phyloP scores from a whole-genome alignment of 2,113 vertebrate species.

The Thalassoma bifasciatum region DNA sequence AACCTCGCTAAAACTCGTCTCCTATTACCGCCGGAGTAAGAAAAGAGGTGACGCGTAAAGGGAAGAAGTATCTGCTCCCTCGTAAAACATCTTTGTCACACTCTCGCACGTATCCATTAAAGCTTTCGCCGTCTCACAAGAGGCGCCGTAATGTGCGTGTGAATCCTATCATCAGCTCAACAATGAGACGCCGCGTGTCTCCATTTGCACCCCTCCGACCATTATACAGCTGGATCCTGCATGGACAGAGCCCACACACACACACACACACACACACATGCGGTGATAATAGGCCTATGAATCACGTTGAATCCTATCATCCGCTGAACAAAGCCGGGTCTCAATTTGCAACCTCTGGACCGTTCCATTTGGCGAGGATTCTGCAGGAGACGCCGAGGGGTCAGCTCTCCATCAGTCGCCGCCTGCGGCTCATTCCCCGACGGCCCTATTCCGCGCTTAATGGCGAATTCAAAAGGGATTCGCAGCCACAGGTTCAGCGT shows the following conservation, averaged over 20 bases:
- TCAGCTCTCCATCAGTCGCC: conserved; percentile 50
- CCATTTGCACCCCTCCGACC: conserved; percentile 27
- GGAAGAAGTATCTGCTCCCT: not conserved
- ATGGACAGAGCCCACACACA: not conserved
- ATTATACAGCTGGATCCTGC: conserved; percentile 21
- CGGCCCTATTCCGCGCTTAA: conserved; percentile 46
- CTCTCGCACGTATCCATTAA: conserved; percentile 10
- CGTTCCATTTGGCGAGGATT: conserved; percentile 22
- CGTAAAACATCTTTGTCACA: conserved; percentile 24
- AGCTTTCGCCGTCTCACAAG: conserved; percentile 8
- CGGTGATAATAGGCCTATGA: conserved; percentile 42
- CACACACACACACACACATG: conserved; percentile 17
- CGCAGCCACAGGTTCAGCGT: conserved; percentile 24
- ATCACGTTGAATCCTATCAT: conserved; percentile 52
- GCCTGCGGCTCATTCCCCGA: conserved; percentile 44
- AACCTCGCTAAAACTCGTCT: not conserved
- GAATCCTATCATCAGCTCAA: conserved; percentile 50
- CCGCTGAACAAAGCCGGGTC: conserved; percentile 46
- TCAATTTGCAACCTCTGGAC: conserved; percentile 60
- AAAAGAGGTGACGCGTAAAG: conserved; percentile 1
- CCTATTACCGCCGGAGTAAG: not conserved
- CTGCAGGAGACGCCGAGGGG: conserved; percentile 23
- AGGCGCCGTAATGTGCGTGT: conserved; percentile 28
- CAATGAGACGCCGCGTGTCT: conserved; percentile 34
- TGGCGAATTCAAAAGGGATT: conserved; percentile 46